Evolutionary conservation across 2,797 vertebrate species (phyloP).

Genomic region (Acanthurus lineatus): DNA sequence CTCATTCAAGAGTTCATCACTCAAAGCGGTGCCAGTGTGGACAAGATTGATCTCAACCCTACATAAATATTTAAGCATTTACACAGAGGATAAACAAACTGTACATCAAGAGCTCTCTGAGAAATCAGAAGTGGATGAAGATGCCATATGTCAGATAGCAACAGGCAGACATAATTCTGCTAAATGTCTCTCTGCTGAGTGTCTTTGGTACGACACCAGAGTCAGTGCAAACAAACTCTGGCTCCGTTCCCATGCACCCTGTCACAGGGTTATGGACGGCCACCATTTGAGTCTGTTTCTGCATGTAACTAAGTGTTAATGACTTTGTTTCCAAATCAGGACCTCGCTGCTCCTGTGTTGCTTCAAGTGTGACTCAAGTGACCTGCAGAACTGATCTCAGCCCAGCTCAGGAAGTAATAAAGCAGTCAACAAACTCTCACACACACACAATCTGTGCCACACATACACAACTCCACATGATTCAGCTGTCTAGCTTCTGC

Average conservation of each 20-base stretch:
- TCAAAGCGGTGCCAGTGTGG: not conserved
- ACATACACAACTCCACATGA: constrained; percentile 38
- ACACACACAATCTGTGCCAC: constrained; percentile 28
- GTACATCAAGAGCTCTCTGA: constrained; percentile 4
- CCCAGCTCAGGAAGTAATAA: constrained; percentile 72
- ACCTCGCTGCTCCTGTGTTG: constrained; percentile 54
- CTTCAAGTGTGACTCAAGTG: constrained; percentile 64
- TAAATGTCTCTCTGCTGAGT: constrained; percentile 30
- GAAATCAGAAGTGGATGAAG: not conserved
- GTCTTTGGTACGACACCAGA: constrained; percentile 46
- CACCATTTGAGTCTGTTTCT: constrained; percentile 26
- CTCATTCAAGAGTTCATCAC: not conserved
- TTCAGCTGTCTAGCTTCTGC: constrained; percentile 53
- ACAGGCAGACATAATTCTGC: constrained; percentile 46
- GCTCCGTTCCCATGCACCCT: constrained; percentile 66
- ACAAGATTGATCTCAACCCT: constrained; percentile 10
- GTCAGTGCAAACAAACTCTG: constrained; percentile 64
- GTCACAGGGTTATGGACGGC: constrained; percentile 40
- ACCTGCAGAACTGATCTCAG: constrained; percentile 53
- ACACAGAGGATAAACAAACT: constrained; percentile 37
- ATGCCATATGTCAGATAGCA: constrained; percentile 30
- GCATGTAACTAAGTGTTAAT: constrained; percentile 52
- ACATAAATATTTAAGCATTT: constrained; percentile 41
- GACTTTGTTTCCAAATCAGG: constrained; percentile 49
- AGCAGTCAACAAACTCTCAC: constrained; percentile 52